These are phyloP conservation scores for Wasmannia auropunctata DNA, from an alignment of 1,140 invertebrate genomes.

Conservation along the genomic window DNA sequence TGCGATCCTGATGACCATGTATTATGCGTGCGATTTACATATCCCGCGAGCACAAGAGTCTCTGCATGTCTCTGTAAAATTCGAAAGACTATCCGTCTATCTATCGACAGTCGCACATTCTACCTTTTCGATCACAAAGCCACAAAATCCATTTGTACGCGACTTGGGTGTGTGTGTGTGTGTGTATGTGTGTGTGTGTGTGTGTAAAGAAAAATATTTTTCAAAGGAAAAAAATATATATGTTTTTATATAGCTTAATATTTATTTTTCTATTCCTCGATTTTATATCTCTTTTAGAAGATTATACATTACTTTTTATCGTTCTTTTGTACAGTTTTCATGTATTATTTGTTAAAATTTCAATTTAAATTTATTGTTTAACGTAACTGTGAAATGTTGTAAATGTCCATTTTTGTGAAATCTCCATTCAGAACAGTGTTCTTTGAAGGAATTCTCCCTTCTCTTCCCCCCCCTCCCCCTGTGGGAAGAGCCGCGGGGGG, in stretches of 20 bases:
- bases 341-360: background rate
- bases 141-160: background rate
- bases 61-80: conserved; percentile 23
- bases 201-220: background rate
- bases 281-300: background rate
- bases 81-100: background rate
- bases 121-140: background rate
- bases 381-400: background rate
- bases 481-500: background rate
- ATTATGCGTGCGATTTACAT: conserved; percentile 36
- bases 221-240: background rate
- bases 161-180: background rate
- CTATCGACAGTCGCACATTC: background rate
- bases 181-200: background rate
- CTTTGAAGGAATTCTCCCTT: background rate
- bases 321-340: background rate
- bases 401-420: background rate
- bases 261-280: background rate
- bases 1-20: conserved; percentile 1
- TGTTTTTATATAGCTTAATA: background rate
- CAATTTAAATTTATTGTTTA: background rate
- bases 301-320: background rate
- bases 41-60: conserved; percentile 13
- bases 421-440: background rate
- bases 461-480: too few relatives aligned